phyloP scores from a whole-genome alignment of 64 coral and sea anemone genomes.

The Platygyra sinensis region DNA sequence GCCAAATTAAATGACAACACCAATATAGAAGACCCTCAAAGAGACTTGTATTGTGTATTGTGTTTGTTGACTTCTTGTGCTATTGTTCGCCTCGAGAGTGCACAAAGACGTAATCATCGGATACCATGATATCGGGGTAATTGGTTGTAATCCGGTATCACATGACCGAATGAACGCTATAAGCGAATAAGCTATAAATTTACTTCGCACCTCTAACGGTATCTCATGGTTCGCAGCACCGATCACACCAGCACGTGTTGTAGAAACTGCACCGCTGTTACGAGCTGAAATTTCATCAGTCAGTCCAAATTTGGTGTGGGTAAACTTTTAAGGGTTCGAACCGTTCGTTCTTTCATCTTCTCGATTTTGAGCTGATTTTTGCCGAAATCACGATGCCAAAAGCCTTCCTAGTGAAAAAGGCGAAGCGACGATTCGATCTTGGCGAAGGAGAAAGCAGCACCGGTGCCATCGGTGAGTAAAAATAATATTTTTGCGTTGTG shows the following conservation, averaged over 20 bases:
- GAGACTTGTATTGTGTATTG: constrained; percentile 41
- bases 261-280: neutral
- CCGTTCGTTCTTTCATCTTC: neutral
- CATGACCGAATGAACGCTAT: constrained; percentile 38
- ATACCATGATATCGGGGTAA: constrained; percentile 51
- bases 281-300: constrained; percentile 17
- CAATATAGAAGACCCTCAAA: constrained; percentile 30
- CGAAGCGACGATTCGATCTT: constrained; percentile 1
- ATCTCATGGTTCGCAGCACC: constrained; percentile 10
- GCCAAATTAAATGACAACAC: constrained; percentile 51
- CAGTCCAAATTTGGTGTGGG: no score
- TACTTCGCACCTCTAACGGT: constrained; percentile 45
- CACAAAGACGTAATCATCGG: constrained; percentile 49
- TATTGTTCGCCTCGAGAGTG: constrained; percentile 35
- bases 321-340: neutral
- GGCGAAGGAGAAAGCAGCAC: neutral
- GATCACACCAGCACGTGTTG: neutral
- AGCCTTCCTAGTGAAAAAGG: constrained; percentile 38
- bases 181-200: constrained; percentile 37
- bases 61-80: constrained; percentile 42
- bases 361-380: neutral
- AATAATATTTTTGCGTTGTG: neutral
- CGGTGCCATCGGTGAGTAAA: constrained; percentile 1
- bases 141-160: constrained; percentile 43
- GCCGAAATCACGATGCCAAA: constrained; percentile 6